Evolutionary conservation across 2,797 vertebrate species (phyloP).

Genomic region (Xyrichtys novacula): DNA sequence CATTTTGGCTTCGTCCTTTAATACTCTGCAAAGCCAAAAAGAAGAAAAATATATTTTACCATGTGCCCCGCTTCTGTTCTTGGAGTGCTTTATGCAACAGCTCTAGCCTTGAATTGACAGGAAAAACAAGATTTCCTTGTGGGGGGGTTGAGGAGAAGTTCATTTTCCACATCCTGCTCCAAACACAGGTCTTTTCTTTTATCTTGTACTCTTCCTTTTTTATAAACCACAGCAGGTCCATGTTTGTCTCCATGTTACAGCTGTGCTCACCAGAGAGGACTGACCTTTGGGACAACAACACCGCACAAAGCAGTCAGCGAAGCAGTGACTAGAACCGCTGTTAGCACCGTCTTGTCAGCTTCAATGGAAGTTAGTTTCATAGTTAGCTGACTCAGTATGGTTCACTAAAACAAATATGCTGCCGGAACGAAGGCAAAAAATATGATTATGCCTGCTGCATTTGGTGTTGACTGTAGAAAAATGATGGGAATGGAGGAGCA

Average conservation of each 20-base stretch:
- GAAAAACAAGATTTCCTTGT: slow-evolving; percentile 75
- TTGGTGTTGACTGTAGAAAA: slow-evolving; percentile 38
- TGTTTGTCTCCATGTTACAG: slow-evolving; percentile 71
- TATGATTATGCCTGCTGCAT: slow-evolving; percentile 44
- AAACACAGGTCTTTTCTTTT: slow-evolving; percentile 64
- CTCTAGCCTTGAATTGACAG: slow-evolving; percentile 63
- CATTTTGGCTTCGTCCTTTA: slow-evolving; percentile 9
- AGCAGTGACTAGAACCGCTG: slow-evolving; percentile 62
- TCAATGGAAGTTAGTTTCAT: slow-evolving; percentile 60
- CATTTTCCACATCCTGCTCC: slow-evolving; percentile 75
- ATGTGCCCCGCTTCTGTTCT: slow-evolving; percentile 12
- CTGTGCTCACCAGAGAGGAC: slow-evolving; percentile 67
- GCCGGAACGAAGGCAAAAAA: slow-evolving; percentile 67
- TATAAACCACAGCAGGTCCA: slow-evolving; percentile 53
- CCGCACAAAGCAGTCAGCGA: slow-evolving; percentile 62
- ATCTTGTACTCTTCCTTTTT: slow-evolving; percentile 43
- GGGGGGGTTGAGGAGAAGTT: slow-evolving; percentile 70
- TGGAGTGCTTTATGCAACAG: slow-evolving; percentile 52
- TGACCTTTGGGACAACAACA: slow-evolving; percentile 76
- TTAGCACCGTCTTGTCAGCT: slow-evolving; percentile 36
- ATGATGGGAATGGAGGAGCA: slow-evolving; percentile 6
- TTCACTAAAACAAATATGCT: slow-evolving; percentile 54
- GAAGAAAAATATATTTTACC: background rate
- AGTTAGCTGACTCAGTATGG: slow-evolving; percentile 59
- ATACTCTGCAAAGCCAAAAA: slow-evolving; percentile 11